phyloP scores from a whole-genome alignment of 2,797 vertebrate species.

The Tenualosa thibaudeaui region DNA sequence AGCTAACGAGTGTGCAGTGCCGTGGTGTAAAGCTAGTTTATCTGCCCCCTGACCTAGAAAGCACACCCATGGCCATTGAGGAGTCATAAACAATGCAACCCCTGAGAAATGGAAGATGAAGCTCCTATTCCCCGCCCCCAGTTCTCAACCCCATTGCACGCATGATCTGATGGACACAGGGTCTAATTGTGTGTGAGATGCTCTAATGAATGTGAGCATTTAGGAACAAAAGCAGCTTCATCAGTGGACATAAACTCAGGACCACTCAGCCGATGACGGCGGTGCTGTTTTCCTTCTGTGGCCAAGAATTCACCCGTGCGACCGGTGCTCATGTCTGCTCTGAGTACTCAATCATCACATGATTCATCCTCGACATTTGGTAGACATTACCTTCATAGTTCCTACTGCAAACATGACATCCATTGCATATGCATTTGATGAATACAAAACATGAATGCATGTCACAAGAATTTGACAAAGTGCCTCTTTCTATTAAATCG shows the following conservation, averaged over 20 bases:
- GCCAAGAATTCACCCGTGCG: background rate
- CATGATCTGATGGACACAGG: constrained; percentile 8
- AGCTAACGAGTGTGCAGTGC: background rate
- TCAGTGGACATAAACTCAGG: background rate
- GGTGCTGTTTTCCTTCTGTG: background rate
- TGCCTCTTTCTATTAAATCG: background rate
- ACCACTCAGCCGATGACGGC: background rate
- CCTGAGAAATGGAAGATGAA: background rate
- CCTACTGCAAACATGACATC: background rate
- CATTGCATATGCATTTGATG: background rate
- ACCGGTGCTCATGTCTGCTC: background rate
- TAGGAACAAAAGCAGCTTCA: constrained; percentile 1
- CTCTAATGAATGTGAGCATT: background rate
- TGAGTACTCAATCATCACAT: background rate
- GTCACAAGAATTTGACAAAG: background rate
- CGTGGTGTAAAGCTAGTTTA: too few species aligned
- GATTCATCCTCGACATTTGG: background rate
- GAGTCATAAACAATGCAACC: background rate
- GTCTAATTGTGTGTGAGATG: background rate
- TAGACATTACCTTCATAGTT: background rate
- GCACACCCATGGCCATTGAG: background rate
- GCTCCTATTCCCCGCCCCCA: background rate
- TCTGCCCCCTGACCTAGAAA: background rate
- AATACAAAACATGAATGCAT: too few species aligned
- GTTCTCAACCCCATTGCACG: constrained; percentile 9